Conservation (phyloP, 2,797 vertebrate species). For the Parauchenoglanis punctatus region DNA sequence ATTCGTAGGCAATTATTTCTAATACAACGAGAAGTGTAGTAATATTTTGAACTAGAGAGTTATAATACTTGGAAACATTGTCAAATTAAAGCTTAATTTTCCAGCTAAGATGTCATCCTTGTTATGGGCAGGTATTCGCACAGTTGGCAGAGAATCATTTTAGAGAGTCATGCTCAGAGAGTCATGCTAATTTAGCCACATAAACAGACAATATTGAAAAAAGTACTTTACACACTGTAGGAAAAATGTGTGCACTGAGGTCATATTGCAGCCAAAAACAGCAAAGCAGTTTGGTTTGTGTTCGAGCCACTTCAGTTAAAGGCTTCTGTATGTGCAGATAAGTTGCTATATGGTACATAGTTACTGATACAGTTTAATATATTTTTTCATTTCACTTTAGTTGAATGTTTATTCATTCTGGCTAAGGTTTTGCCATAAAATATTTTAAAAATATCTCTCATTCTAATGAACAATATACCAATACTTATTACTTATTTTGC, state of each 20-base stretch:
- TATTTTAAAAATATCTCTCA: not conserved
- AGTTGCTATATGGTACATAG: not conserved
- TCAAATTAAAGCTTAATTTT: not conserved
- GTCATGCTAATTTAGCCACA: not conserved
- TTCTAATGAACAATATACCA: not conserved
- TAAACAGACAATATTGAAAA: not conserved
- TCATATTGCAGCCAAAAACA: slow-evolving; percentile 6
- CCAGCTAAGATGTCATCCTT: not conserved
- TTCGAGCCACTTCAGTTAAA: slow-evolving; percentile 16
- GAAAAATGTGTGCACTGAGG: slow-evolving; percentile 25
- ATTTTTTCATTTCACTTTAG: not conserved
- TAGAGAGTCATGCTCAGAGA: not conserved
- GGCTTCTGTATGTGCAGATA: not conserved
- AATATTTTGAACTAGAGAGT: not conserved
- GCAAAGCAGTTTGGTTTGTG: slow-evolving; percentile 3
- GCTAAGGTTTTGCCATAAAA: not conserved
- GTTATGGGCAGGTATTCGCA: not conserved
- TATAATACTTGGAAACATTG: not conserved
- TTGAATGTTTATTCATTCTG: not conserved
- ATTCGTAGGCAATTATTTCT: not conserved
- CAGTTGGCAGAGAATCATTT: slow-evolving; percentile 3
- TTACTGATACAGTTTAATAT: not conserved
- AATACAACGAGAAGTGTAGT: not conserved
- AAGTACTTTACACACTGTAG: not conserved
- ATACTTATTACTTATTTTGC: not conserved